A percentile compares a stretch with the other conserved stretches of the same genome.
phyloP scores from a whole-genome alignment of 2,113 vertebrate species.

The Hymenochirus boettgeri region DNA sequence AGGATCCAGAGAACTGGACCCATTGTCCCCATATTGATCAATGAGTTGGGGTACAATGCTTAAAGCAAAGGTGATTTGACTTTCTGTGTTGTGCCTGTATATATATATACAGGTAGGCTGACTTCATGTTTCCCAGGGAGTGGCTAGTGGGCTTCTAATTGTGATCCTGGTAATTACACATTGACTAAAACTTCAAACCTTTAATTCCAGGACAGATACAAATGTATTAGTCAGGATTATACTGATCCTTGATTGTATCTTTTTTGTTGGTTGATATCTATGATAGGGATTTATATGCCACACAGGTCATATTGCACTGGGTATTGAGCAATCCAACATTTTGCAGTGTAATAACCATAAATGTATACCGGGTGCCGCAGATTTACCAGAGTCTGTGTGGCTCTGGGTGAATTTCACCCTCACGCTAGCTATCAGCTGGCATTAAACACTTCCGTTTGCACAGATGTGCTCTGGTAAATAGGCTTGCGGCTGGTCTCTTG shows the following conservation, averaged over 20 bases:
- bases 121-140: background rate
- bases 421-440: no score
- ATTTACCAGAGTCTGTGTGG: no score
- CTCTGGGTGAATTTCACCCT: no score
- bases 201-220: constrained; percentile 9
- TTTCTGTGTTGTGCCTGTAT: background rate
- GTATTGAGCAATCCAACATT: no score
- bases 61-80: constrained; percentile 2
- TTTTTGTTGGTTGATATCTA: no score
- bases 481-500: no score
- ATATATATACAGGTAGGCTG: constrained; percentile 11
- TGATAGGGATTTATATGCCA: no score
- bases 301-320: no score
- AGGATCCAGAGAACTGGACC: constrained; percentile 23
- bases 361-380: no score
- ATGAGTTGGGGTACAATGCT: background rate
- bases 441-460: no score
- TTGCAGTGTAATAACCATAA: no score
- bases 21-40: constrained; percentile 29
- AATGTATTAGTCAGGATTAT: constrained; percentile 20
- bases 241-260: constrained; percentile 10
- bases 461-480: no score
- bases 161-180: constrained; percentile 28
- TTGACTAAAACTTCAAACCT: constrained; percentile 4
- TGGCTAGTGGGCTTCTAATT: constrained; percentile 1